Percentiles rank a stretch among this genome's conserved stretches.
Conservation (phyloP, 2,113 vertebrate species). For the Dryoscopus gambensis region DNA sequence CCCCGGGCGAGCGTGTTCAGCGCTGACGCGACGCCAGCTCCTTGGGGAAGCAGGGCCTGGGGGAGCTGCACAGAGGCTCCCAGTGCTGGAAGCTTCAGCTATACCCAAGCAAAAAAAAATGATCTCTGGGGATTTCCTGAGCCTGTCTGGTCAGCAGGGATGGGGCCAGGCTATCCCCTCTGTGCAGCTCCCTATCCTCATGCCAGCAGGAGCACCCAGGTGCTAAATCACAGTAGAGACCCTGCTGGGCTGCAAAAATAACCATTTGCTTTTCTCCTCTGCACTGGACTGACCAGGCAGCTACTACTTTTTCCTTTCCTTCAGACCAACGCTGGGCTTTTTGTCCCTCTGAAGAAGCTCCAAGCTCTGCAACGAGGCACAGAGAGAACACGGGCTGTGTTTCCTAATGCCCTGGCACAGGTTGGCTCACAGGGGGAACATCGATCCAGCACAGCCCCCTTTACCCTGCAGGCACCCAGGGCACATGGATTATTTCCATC, state of each 20-base stretch:
- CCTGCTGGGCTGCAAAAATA: fast-evolving
- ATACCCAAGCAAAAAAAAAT: neutral
- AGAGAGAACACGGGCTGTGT: neutral
- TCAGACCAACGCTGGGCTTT: fast-evolving
- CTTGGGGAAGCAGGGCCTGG: neutral
- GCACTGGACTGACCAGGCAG: neutral
- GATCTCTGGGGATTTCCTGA: fast-evolving
- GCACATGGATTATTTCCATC: neutral
- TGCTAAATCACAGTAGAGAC: fast-evolving
- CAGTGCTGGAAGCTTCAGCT: neutral
- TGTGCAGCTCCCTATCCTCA: neutral
- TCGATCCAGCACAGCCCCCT: fast-evolving
- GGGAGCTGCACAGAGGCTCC: neutral
- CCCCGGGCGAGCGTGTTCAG: neutral
- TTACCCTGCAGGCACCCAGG: neutral
- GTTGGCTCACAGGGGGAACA: fast-evolving
- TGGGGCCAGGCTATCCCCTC: neutral
- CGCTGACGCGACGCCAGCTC: fast-evolving
- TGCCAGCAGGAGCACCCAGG: fast-evolving
- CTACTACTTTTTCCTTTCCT: neutral
- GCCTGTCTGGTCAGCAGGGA: fast-evolving
- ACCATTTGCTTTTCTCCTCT: neutral
- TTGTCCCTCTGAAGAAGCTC: fast-evolving
- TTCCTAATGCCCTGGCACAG: neutral
- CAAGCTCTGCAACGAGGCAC: neutral